Percentiles rank a stretch among this genome's conserved stretches.
These are phyloP conservation scores for Gymnothorax reevesii DNA, from an alignment of 2,797 vertebrate genomes.

Conservation along the genomic window DNA sequence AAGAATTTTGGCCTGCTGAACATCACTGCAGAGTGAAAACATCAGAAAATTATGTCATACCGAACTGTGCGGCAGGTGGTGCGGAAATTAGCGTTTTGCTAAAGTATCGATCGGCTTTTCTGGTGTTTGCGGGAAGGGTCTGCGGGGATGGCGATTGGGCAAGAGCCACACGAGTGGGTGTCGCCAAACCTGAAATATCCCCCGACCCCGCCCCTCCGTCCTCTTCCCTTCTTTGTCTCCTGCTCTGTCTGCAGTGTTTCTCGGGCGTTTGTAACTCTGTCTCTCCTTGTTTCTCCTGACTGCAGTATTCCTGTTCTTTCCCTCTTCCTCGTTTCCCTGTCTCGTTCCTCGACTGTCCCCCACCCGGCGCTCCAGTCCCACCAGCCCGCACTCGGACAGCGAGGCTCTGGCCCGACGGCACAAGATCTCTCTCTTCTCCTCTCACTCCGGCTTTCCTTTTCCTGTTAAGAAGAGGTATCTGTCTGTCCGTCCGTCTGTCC, in stretches of 20 bases:
- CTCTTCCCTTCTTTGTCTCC: background rate
- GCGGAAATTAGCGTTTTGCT: background rate
- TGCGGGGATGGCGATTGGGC: background rate
- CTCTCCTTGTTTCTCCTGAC: background rate
- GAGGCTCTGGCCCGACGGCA: conserved; percentile 32
- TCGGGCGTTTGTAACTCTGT: background rate
- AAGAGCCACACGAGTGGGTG: background rate
- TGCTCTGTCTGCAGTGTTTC: background rate
- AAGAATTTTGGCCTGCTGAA: too few relatives aligned
- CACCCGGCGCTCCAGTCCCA: conserved; percentile 12
- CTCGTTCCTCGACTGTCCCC: background rate
- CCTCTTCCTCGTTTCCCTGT: background rate
- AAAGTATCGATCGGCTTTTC: too few relatives aligned
- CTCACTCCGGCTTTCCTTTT: conserved; percentile 40
- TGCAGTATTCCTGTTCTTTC: conserved; percentile 31
- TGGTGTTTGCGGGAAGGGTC: background rate
- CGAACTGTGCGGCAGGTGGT: too few relatives aligned
- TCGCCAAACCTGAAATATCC: background rate
- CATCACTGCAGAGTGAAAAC: too few relatives aligned
- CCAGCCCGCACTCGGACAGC: conserved; percentile 31
- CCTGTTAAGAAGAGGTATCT: conserved; percentile 44
- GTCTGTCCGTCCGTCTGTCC: background rate
- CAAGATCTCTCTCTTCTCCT: conserved; percentile 36
- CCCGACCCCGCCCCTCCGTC: background rate
- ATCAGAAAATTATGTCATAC: too few relatives aligned